phyloP scores from a whole-genome alignment of 2,113 vertebrate species.

The Urocolius indicus region DNA sequence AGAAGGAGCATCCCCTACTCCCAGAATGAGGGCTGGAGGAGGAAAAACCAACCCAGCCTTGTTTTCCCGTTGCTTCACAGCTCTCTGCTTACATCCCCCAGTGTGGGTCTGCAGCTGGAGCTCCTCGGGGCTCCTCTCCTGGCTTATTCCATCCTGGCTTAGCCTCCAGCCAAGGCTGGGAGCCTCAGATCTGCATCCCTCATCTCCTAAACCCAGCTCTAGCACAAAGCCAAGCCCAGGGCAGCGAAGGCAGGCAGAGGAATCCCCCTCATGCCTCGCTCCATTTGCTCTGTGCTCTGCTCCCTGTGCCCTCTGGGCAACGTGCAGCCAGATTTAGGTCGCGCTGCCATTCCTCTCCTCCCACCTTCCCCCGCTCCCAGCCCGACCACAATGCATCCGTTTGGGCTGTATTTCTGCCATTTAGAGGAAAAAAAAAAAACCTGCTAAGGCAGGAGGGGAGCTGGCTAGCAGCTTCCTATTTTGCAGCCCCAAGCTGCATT shows the following conservation, averaged over 20 bases:
- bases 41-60: background rate
- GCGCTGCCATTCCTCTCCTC: background rate
- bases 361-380: background rate
- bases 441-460: background rate
- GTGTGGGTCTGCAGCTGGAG: background rate
- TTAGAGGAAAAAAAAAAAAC: background rate
- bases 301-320: slow-evolving; percentile 38
- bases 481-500: background rate
- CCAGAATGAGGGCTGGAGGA: background rate
- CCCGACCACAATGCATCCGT: background rate
- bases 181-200: slow-evolving; percentile 10
- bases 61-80: background rate
- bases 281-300: slow-evolving; percentile 28
- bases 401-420: background rate
- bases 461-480: background rate
- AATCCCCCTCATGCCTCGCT: background rate
- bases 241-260: slow-evolving; percentile 15
- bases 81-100: background rate
- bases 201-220: background rate
- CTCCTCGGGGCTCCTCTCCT: background rate
- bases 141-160: background rate
- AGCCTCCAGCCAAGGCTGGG: background rate
- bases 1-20: background rate
- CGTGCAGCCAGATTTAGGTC: slow-evolving; percentile 44
- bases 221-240: slow-evolving; percentile 56